Percentiles rank a stretch among this genome's conserved stretches.
These are phyloP conservation scores for Scaptomyza pallida DNA, from an alignment of 1,140 invertebrate genomes.

Conservation along the genomic window DNA sequence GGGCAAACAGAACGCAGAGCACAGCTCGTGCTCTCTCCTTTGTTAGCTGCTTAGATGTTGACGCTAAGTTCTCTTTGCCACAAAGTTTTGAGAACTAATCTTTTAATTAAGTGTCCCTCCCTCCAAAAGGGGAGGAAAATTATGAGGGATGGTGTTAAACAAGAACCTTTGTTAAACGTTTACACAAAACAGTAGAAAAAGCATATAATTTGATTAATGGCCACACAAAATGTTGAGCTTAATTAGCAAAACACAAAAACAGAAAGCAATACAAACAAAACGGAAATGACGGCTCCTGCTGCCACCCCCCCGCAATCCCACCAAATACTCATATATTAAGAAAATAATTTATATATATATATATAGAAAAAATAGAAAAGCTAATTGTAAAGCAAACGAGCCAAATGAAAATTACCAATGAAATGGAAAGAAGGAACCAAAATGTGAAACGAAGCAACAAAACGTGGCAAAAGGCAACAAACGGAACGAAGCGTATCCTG, in stretches of 20 bases:
- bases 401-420: slow-evolving; percentile 55
- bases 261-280: slow-evolving; percentile 30
- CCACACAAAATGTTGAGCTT: slow-evolving; percentile 70
- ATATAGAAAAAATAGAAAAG: slow-evolving; percentile 39
- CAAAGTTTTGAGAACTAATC: slow-evolving; percentile 79
- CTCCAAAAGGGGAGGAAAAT: slow-evolving; percentile 40
- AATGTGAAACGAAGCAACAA: slow-evolving; percentile 13
- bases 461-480: background rate
- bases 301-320: background rate
- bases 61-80: slow-evolving; percentile 68
- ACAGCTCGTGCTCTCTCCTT: background rate
- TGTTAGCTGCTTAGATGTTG: slow-evolving; percentile 49
- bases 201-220: slow-evolving; percentile 81
- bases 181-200: slow-evolving; percentile 29
- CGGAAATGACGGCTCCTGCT: background rate
- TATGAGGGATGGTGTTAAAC: slow-evolving; percentile 42
- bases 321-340: slow-evolving; percentile 32
- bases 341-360: slow-evolving; percentile 10
- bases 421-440: slow-evolving; percentile 33
- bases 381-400: slow-evolving; percentile 62
- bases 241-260: slow-evolving; percentile 61
- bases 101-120: slow-evolving; percentile 75
- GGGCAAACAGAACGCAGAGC: slow-evolving; percentile 59
- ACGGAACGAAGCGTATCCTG: slow-evolving; percentile 18
- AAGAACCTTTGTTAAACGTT: slow-evolving; percentile 18